Evolutionary conservation across 2,113 vertebrate species (phyloP), one percentile per base, ranked within the genome.

Genomic region (Scomber scombrus): DNA sequence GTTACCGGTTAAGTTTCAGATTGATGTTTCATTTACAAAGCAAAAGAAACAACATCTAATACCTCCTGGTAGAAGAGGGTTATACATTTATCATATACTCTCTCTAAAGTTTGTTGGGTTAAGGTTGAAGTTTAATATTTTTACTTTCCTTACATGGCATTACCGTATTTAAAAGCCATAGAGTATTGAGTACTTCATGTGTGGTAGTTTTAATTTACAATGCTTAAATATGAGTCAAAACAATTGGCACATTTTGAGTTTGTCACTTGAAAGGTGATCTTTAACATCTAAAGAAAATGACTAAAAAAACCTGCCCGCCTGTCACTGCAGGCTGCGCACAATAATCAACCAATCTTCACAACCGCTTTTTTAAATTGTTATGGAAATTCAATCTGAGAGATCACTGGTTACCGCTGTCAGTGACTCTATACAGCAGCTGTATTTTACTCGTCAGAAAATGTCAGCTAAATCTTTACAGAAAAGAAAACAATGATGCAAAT

Each of bases 291-390:
- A 70, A 65, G 23, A 26, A 26, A 26, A 26, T 26, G 2, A 26
- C 23, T 26, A 26, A 26, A 26, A 26, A 34, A 43, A 55, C 5
- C 16, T n/a, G 11, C 18, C 46, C 31, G 60, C 55, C 54, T 47
- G 16, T 85, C 77, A 19, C 16, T 51, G 18, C 31, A 13, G 72
- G 52, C 1, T 72, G 68, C 73, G 57, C 51, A 64, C 67, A 46
- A 52, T 81, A 77, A 81, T 84, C 52, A 74, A 23, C 55, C 72
- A 67, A 50, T 71, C 51, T 19, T 50, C 18, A 23, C 6, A 60
- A 50, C n/a, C 29, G 29, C 46, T 45, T 45, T 81, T 85, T 78
- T 14, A n/a, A 57, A 63, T 72, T 47, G 43, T 26, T n/a, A 51
- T 23, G 29, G 9, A 50, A 65, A 71, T 54, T 15, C 14, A 71